A percentile compares a stretch with the other conserved stretches of the same genome.
These are phyloP conservation scores for Poliocrania exsul DNA, from an alignment of 2,797 vertebrate species.

Conservation along the genomic window DNA sequence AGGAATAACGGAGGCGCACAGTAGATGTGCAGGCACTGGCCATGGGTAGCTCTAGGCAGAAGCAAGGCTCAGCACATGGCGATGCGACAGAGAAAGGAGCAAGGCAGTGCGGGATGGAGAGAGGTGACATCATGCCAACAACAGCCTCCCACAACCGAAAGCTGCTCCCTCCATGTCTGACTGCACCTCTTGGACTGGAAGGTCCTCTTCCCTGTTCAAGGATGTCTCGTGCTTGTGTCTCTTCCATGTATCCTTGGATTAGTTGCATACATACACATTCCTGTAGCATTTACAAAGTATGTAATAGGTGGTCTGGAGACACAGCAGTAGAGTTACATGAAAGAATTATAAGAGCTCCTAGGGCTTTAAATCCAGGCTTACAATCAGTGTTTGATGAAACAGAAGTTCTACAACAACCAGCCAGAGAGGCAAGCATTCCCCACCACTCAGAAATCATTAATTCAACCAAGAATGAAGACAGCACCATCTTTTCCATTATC, in stretches of 20 bases:
- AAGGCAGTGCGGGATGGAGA: not conserved
- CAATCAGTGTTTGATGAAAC: not conserved
- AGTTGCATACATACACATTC: not conserved
- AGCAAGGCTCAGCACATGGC: accelerated
- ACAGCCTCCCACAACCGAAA: not conserved
- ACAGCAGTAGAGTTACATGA: not conserved
- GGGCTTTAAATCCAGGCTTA: not conserved
- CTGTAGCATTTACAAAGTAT: not conserved
- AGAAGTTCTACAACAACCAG: not conserved
- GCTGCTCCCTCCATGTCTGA: not conserved
- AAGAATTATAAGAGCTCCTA: not conserved
- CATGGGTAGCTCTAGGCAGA: not conserved
- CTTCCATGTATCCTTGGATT: not conserved
- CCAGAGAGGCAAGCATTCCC: not conserved
- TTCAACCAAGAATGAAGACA: constrained; percentile 25
- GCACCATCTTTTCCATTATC: constrained; percentile 30
- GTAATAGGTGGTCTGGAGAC: not conserved
- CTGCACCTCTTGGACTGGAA: not conserved
- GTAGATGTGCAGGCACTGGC: not conserved
- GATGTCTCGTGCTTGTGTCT: accelerated
- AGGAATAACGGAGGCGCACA: not conserved
- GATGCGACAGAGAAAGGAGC: not conserved
- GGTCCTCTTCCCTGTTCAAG: not conserved
- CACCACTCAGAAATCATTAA: not conserved
- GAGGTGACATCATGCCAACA: not conserved